Base-by-base conservation (phyloP, 2,888 invertebrate genomes). In the Drosophila gaucha region DNA sequence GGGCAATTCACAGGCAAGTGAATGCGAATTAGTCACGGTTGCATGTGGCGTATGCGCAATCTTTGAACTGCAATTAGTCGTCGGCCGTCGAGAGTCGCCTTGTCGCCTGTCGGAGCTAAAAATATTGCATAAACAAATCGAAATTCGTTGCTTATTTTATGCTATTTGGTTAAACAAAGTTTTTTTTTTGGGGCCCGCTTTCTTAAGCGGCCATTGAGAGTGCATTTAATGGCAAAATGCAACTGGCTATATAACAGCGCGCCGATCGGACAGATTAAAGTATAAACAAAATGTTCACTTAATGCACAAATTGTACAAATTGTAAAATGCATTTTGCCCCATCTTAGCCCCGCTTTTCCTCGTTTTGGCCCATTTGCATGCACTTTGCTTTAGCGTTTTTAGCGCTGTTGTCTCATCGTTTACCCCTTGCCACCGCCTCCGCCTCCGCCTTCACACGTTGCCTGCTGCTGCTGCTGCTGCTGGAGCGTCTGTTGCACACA, bases 221-320 rank as follows among this genome's bases (percentile, higher is more conserved):
- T 75, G 78, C 86, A 85, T 68, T 82, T 82, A 87, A 85, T 87
- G 85, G 85, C 78, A 65, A 68, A 78, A 54, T 57, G 58, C 63
- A 43, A 76, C 51, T 38, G 38, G 65, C 57, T 69, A 60, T 31
- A 30, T 20, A 26, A 16, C 55, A 57, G 30, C 30, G 43, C 36
- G 41, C 55, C 59, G 26, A 24, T 43, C 78, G 74, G 80, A 78
- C 80, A 76, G 84, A 65, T 78, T 85, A 87, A 80, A 83, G 82
- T 83, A 82, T 83, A 83, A 83, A 87, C 82, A 83, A 87, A 85
- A 68, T 72, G 79, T 87, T 84, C 86, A 87, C 87, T 82, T 87
- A 87, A 77, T 78, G 66, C 58, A 33, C 49, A 49, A 35, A 35
- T 47, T 47, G 46, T 9, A 47, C 43, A 51, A 65, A 56, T 78